Base-by-base conservation (phyloP, 2,888 invertebrate species). In the Matsumyia berberina region DNA sequence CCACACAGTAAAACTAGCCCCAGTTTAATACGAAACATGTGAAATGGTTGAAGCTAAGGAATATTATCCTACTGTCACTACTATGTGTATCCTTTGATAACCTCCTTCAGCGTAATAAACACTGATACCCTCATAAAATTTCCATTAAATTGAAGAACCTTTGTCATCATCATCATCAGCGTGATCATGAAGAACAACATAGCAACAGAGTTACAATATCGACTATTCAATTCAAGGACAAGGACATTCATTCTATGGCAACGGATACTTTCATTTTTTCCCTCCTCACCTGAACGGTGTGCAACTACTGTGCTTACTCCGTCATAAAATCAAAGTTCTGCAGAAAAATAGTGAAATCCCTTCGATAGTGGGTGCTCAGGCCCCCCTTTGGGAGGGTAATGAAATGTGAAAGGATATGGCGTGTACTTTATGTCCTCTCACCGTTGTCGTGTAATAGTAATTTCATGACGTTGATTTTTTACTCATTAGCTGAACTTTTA, bases 221-320 rank as follows among this genome's bases (percentile, higher is more conserved):
- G 49, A 58, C 51, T 51, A 67, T 39, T 58, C 66, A 58, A 51
- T 66, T 66, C 39, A 74, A 39, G 57, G 57, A 55, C 42, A 51
- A n/a, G n/a, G n/a, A n/a, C 8, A 29, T 49, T 19, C 19, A 7
- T 1, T 37, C 1, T 17, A 29, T n/a, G n/a, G n/a, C n/a, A 15
- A 66, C 19, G 33, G 31, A 42, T 55, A 17, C 1, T 24, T 15
- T 29, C 17, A 1, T 15, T 35, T 15, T 4, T 29, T 29, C 31
- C 19, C 5, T 15, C 17, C 29, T 37, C 37, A 33, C 51, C 64
- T 51, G 39, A 31, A 29, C 8, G 5, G 29, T 42, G 17, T 29
- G 2, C 37, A 12, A 0, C n/a, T 0, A 8, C 6, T 15, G 2
- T 35, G n/a, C n/a, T 42, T 37, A 24, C 39, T 19, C 15, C 42